Evolutionary conservation across 2,797 vertebrate species (phyloP).

Genomic region (Bradypus variegatus): DNA sequence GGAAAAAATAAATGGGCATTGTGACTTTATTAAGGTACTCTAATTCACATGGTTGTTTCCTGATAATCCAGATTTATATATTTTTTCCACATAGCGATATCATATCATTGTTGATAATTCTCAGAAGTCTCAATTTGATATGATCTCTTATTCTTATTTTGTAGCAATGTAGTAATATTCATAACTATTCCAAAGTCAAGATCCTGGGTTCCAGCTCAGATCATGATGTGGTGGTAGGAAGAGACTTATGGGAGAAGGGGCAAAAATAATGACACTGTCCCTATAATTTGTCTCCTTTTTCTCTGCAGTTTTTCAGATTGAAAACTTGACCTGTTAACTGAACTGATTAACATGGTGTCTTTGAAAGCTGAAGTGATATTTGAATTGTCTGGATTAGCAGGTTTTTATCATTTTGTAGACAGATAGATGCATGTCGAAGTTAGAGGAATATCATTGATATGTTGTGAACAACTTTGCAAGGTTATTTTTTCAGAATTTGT

Average conservation of each 20-base stretch:
- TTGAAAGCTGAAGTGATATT: neutral
- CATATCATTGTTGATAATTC: neutral
- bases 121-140: neutral
- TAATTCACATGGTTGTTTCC: neutral
- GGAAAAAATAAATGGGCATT: neutral
- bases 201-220: neutral
- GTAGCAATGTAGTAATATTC: neutral
- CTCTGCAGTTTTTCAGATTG: neutral
- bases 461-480: neutral
- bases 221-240: neutral
- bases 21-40: neutral
- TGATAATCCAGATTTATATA: neutral
- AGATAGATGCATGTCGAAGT: neutral
- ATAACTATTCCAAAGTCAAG: neutral
- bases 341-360: neutral
- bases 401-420: neutral
- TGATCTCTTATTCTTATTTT: neutral
- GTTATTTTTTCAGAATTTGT: neutral
- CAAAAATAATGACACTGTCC: neutral
- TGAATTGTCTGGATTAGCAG: neutral
- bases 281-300: neutral
- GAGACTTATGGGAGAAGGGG: neutral
- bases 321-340: neutral
- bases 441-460: neutral
- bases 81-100: neutral